Percentiles rank a stretch among this genome's conserved stretches.
Evolutionary conservation across 2,797 vertebrate species (phyloP).

Genomic region (Urosaurus nigricauda): DNA sequence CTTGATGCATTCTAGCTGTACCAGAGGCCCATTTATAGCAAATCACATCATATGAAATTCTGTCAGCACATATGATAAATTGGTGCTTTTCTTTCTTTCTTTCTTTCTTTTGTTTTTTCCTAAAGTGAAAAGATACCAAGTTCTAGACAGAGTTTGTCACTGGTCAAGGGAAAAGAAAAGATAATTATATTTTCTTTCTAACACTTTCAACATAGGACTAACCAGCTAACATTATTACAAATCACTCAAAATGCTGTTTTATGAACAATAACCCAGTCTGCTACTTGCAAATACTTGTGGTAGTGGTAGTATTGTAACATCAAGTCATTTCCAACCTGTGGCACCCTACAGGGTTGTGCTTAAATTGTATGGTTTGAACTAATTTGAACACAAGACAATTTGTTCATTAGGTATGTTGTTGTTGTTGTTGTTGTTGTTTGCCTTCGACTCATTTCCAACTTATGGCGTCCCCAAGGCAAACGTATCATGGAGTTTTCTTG

Average conservation of each 20-base stretch:
- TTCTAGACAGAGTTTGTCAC: conserved; percentile 33
- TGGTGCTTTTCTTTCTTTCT: neutral
- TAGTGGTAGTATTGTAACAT: neutral
- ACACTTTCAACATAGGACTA: conserved; percentile 9
- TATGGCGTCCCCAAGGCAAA: no score
- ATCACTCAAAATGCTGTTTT: conserved; percentile 1
- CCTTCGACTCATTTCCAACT: no score
- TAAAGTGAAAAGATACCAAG: conserved; percentile 15
- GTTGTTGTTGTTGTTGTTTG: no score
- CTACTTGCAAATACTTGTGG: neutral
- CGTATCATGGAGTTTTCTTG: no score
- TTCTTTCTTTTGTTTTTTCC: neutral
- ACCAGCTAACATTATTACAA: conserved; percentile 9
- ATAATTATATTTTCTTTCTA: conserved; percentile 31
- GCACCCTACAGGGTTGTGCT: no score
- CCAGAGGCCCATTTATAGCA: conserved; percentile 10
- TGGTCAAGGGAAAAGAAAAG: conserved; percentile 32
- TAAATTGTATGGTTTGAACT: no score
- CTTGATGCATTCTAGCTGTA: conserved; percentile 16
- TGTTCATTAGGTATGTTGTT: no score
- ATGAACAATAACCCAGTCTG: neutral
- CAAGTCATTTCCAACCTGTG: no score
- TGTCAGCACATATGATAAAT: conserved; percentile 37
- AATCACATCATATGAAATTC: conserved; percentile 34
- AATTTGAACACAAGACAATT: no score